Evolutionary conservation across 1,140 invertebrate genomes (phyloP), one percentile per base, ranked within the genome.

Genomic region (Cepaea nemoralis): DNA sequence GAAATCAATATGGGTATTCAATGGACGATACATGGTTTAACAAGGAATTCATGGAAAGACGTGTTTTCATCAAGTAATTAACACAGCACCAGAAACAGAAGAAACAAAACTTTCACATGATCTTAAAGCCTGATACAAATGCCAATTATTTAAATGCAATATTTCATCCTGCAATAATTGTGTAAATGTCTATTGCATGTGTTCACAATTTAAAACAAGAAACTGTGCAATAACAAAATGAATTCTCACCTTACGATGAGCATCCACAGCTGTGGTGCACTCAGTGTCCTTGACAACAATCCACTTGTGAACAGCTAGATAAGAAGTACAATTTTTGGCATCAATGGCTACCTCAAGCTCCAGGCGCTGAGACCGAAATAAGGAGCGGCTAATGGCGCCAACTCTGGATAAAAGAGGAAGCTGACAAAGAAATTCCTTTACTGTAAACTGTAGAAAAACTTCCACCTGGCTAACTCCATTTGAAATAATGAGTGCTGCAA

Each of bases 271-370:
- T n/a, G 22, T 69, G 16, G 71, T 73, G 71, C 83, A 87, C 67
- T 73, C 83, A 16, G 63, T 2, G 16, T 63, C 73, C 3, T 76
- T 55, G 71, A 85, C 86, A 16, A 89, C 81, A 31, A 37, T 75
- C 89, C 89, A 90, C 14, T 63, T 50, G 70, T 89, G 85, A 0
- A 55, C 35, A 10, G 86, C 82, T 27, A 82, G 75, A 67, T 90
- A 89, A 14, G 77, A 14, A 22, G 59, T 77, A 78, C 89, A 89
- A 22, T 77, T 84, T 19, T 77, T 73, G 27, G 80, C 82, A 63
- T 86, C 80, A 6, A 89, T 77, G 42, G 71, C 75, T 10, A 86
- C 85, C 55, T 87, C 86, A 63, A 90, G 83, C 19, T 85, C 83
- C 1, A 87, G 24, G 1, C 66, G 39, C 35, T 79, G 55, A 16